Evolutionary conservation across 2,113 vertebrate genomes (phyloP).

Genomic region (Epinephelus fuscoguttatus): DNA sequence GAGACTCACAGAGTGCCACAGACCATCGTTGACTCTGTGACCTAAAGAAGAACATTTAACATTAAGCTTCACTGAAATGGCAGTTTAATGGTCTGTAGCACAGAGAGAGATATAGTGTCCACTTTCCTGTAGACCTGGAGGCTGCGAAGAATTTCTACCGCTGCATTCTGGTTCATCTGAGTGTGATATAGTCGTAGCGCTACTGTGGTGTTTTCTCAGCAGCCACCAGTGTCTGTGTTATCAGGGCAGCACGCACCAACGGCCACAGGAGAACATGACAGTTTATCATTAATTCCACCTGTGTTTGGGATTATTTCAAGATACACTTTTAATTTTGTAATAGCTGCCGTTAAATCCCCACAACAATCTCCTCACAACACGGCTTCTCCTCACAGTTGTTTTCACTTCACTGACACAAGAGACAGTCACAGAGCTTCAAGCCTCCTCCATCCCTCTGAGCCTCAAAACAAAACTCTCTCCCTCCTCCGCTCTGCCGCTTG

Average conservation of each 20-base stretch:
- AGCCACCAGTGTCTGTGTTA: background rate
- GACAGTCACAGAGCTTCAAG: background rate
- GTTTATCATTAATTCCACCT: background rate
- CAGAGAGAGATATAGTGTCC: background rate
- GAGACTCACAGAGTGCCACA: constrained; percentile 94
- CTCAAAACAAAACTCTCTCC: background rate
- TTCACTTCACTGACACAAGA: background rate
- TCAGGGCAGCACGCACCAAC: background rate
- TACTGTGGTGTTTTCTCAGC: background rate
- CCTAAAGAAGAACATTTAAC: constrained; percentile 79
- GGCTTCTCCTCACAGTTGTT: background rate
- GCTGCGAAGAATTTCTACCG: background rate
- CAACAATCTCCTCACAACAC: background rate
- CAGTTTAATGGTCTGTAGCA: background rate
- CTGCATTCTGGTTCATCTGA: background rate
- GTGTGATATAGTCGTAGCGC: background rate
- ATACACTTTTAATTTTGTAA: background rate
- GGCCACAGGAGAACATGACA: background rate
- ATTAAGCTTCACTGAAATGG: background rate
- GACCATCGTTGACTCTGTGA: constrained; percentile 89
- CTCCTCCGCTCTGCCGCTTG: constrained; percentile 23
- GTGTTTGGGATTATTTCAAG: constrained; percentile 14
- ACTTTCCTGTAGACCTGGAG: background rate
- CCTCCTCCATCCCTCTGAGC: background rate
- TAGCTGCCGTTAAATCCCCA: constrained; percentile 18